phyloP scores from a whole-genome alignment of 2,113 vertebrate species.

The Mandrillus leucophaeus region DNA sequence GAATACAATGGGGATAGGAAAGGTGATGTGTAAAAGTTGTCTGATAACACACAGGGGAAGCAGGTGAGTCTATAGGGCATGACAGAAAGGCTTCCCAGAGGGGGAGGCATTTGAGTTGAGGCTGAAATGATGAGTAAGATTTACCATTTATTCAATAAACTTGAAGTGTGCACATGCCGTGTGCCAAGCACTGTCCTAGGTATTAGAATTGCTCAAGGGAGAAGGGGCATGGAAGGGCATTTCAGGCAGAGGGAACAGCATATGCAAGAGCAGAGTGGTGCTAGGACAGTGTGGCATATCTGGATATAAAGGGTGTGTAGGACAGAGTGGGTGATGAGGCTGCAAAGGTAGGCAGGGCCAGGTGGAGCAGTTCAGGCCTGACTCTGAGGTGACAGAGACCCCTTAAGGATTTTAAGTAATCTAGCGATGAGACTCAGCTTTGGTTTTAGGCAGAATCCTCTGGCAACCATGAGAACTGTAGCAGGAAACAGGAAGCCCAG shows the following conservation, averaged over 20 bases:
- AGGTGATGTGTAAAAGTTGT: not conserved
- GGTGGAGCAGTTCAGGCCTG: not conserved
- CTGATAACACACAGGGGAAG: not conserved
- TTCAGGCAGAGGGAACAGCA: not conserved
- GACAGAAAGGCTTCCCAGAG: not conserved
- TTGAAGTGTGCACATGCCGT: not conserved
- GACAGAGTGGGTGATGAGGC: not conserved
- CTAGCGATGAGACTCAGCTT: not conserved
- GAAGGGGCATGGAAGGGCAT: not conserved
- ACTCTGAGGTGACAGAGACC: not conserved
- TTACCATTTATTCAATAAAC: not conserved
- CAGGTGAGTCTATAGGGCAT: not conserved
- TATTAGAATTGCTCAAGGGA: not conserved
- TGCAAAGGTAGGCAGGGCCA: not conserved
- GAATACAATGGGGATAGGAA: not conserved
- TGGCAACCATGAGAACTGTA: not conserved
- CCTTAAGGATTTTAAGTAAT: not conserved
- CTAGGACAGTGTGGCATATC: accelerated
- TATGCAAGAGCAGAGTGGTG: accelerated
- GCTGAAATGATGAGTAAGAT: not conserved
- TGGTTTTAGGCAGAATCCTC: not conserved
- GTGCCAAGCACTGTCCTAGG: not conserved
- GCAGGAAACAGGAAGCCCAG: not conserved
- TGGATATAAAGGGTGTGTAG: not conserved
- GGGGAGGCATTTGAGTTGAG: not conserved